phyloP scores from a whole-genome alignment of 2,113 vertebrate genomes.

The Genyomyrus donnyi region DNA sequence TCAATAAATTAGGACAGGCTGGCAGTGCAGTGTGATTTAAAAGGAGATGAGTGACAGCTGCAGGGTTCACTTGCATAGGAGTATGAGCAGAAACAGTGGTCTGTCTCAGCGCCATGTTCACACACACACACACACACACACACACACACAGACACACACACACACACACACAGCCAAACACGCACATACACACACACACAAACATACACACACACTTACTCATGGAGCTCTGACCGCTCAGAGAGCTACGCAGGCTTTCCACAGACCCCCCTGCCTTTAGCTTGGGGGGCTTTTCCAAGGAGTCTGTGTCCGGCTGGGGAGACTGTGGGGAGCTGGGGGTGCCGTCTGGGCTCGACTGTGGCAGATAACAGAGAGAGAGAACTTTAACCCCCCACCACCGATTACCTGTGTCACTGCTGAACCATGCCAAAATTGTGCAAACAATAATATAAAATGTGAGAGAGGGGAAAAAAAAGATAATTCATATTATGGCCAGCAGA shows the following conservation, averaged over 20 bases:
- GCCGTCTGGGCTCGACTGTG: slow-evolving; percentile 76
- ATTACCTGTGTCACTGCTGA: neutral
- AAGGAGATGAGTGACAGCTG: neutral
- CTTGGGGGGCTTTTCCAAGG: slow-evolving; percentile 87
- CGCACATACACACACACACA: slow-evolving; percentile 14
- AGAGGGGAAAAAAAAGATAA: neutral
- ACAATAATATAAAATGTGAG: neutral
- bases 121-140: slow-evolving; percentile 33
- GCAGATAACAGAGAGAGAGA: neutral
- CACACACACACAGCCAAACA: too few relatives aligned
- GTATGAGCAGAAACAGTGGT: neutral
- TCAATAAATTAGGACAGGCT: neutral
- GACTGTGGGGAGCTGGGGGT: slow-evolving; percentile 69
- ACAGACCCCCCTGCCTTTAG: slow-evolving; percentile 92
- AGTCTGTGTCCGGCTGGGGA: slow-evolving; percentile 68
- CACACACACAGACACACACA: slow-evolving; percentile 15
- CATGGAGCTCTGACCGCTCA: slow-evolving; percentile 97
- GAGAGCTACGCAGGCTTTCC: slow-evolving; percentile 90
- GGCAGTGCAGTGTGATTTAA: neutral
- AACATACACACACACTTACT: slow-evolving; percentile 64
- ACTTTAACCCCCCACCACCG: neutral
- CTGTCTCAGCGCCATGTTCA: neutral
- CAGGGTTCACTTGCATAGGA: neutral
- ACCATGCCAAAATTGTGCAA: neutral
- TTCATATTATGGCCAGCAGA: neutral